Conservation (phyloP, 2,888 invertebrate species). For the Pristionchus entomophagus region DNA sequence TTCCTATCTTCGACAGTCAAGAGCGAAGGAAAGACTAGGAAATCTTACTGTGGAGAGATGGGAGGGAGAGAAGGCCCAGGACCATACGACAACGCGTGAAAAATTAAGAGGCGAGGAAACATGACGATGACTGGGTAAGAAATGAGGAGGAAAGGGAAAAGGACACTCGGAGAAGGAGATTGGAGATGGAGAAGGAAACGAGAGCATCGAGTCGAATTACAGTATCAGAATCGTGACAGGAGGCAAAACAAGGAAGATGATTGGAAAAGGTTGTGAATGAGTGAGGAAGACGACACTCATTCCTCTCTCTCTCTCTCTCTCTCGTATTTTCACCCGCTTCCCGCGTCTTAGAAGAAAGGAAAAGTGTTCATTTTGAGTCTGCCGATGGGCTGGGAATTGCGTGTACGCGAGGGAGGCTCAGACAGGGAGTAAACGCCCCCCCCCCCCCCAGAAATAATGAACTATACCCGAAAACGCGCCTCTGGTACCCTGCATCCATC, state of each 20-base stretch:
- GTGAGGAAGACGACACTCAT: not conserved
- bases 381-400: not conserved
- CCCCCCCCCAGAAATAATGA: too few relatives aligned
- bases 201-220: not conserved
- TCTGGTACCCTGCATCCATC: not conserved
- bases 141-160: not conserved
- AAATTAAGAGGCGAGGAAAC: conserved; percentile 31
- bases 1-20: not conserved
- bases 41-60: conserved; percentile 11
- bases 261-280: conserved; percentile 30
- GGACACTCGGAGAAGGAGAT: not conserved
- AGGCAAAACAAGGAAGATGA: not conserved
- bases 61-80: not conserved
- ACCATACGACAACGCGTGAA: conserved; percentile 29
- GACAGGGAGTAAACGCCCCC: too few relatives aligned
- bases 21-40: conserved; percentile 17
- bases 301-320: too few relatives aligned
- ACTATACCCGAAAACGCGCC: not conserved
- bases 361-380: conserved; percentile 25
- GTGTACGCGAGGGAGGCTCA: not conserved
- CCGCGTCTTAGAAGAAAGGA: not conserved
- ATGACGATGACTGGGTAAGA: conserved; percentile 8
- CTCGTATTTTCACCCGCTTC: not conserved
- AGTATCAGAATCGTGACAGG: not conserved
- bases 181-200: not conserved